phyloP scores from a whole-genome alignment of 2,888 invertebrate genomes.

The Homarus gammarus region DNA sequence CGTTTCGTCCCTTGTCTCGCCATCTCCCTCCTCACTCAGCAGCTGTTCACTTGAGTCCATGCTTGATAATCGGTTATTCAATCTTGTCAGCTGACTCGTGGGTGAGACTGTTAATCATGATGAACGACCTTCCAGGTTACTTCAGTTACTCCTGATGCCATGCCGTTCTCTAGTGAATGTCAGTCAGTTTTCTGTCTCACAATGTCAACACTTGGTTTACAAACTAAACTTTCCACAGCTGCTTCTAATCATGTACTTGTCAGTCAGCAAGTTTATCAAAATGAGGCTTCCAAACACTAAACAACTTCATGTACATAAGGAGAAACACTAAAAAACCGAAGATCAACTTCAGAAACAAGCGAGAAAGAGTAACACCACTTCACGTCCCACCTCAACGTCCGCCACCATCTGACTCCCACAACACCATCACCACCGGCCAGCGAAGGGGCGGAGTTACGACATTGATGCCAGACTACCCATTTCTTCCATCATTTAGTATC shows the following conservation, averaged over 20 bases:
- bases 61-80: neutral
- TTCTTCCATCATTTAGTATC: neutral
- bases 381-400: neutral
- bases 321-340: neutral
- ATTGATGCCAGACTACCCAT: neutral
- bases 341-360: neutral
- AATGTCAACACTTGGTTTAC: neutral
- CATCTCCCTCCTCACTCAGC: neutral
- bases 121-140: neutral
- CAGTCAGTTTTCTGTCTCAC: neutral
- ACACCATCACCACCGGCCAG: neutral
- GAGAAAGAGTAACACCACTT: neutral
- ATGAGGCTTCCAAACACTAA: neutral
- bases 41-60: neutral
- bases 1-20: neutral
- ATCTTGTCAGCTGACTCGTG: neutral
- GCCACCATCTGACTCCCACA: constrained; percentile 3
- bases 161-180: neutral
- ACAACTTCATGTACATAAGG: neutral
- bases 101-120: neutral
- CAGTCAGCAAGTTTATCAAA: neutral
- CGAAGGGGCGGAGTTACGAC: neutral
- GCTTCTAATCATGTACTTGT: neutral
- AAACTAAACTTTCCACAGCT: neutral
- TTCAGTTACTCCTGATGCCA: neutral